Base-by-base conservation (phyloP, 2,113 vertebrate species). In the Sturnira hondurensis region DNA sequence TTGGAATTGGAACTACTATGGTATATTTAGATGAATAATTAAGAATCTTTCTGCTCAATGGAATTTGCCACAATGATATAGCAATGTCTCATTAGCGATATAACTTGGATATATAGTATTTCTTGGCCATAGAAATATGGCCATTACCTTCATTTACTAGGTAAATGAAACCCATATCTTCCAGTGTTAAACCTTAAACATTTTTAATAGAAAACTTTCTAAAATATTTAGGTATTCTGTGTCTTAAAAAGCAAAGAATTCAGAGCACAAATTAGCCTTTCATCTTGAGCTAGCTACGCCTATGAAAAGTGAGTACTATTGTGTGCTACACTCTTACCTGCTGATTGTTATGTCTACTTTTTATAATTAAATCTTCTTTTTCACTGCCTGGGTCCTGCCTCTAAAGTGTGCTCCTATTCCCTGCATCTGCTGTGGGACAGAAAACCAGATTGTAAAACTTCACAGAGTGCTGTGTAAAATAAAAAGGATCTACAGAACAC, bases 1-100 rank as follows among this genome's bases (percentile, higher is more conserved):
- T 78, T 24, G 36, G 10, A 80, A 7, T 17, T 90, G 9, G 36
- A 89, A 61, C 31, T 36, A 76, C 28, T n/a, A 58, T 16, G 6
- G 28, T 36, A 7, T 38, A 86, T 58, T 78, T 61, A 73, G 11
- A 24, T 89, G 33, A 43, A 41, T 56, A 20, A 84, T 68, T 74
- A 89, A 89, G 31, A 67, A 85, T 68, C 11, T 86, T 96, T 93
- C n/a, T 74, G 61, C 61, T 81, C 71, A 81, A 81, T 31, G 83
- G 38, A 76, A 58, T 41, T 52, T 82, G 45, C 85, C n/a, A 76
- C 86, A 94, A 28, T 63, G 10, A 91, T 63, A 90, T 1, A 93
- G 54, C 86, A 65, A 67, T 86, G 67, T 67, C 47, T 24, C 73
- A 73, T 77, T 85, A 50, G 24, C 80, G 82, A 70, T 85, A 74